Conservation (phyloP, 1,140 invertebrate species). For the Leptinotarsa texana region DNA sequence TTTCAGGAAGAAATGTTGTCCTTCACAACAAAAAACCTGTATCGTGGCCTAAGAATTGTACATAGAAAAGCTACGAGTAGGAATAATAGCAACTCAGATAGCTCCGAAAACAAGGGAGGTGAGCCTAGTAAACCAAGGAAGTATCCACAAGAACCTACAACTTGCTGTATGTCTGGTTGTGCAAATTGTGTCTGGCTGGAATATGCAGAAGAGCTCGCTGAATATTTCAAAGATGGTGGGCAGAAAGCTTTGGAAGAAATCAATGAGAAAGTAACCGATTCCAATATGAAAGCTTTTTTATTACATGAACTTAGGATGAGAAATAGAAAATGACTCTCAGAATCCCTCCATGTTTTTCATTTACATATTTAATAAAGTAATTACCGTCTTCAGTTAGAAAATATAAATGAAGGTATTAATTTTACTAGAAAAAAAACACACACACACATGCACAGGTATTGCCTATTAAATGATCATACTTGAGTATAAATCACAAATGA, state of each 20-base stretch:
- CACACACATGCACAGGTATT: no score
- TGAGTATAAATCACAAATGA: no score
- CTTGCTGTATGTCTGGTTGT: slow-evolving; percentile 93
- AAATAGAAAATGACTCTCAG: slow-evolving; percentile 27
- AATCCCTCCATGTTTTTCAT: no score
- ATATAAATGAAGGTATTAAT: no score
- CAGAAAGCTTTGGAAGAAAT: slow-evolving; percentile 73
- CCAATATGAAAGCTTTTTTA: slow-evolving; percentile 79
- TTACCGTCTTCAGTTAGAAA: no score
- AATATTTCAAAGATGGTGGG: slow-evolving; percentile 69
- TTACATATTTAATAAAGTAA: no score
- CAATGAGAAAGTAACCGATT: slow-evolving; percentile 77
- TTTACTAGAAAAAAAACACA: no score
- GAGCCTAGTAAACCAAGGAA: neutral
- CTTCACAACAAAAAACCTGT: neutral
- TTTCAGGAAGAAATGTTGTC: neutral
- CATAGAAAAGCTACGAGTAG: neutral
- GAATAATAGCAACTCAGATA: neutral
- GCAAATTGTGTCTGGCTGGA: slow-evolving; percentile 93
- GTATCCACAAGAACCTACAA: slow-evolving; percentile 70
- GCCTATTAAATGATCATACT: no score
- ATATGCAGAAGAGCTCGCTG: slow-evolving; percentile 81
- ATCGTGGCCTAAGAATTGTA: neutral
- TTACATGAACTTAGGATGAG: slow-evolving; percentile 69
- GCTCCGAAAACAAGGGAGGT: neutral